Conservation (phyloP, 2,113 vertebrate species). For the Glaucomys volans region DNA sequence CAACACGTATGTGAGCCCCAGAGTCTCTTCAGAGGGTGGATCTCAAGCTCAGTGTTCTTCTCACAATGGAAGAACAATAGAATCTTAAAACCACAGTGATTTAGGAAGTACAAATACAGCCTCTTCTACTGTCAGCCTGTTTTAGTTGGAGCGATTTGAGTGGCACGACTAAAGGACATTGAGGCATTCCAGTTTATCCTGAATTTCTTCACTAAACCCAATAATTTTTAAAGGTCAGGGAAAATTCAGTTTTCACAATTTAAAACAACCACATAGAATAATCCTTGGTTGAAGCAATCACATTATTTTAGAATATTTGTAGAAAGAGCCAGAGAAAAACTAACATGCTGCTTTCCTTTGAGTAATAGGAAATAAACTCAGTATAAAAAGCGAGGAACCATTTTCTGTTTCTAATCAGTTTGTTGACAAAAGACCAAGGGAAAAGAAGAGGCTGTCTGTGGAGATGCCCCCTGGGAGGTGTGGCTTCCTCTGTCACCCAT, state of each 20-base stretch:
- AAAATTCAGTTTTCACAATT: neutral
- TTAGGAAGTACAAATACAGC: neutral
- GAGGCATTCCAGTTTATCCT: neutral
- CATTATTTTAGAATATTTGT: neutral
- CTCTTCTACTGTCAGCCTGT: too few relatives aligned
- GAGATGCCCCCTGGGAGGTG: neutral
- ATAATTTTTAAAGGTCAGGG: constrained; percentile 26
- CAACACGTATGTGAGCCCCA: neutral
- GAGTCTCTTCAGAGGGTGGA: neutral
- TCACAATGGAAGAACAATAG: neutral
- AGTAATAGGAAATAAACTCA: neutral
- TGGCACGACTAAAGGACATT: neutral
- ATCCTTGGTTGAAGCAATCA: neutral
- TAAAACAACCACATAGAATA: neutral
- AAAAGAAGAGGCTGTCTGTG: neutral
- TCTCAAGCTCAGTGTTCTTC: neutral
- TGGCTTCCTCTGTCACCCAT: neutral
- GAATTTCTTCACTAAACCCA: constrained; percentile 14
- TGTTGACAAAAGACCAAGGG: constrained; percentile 37
- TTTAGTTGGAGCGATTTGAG: neutral
- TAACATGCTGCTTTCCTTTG: neutral
- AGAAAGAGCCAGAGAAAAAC: neutral
- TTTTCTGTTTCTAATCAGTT: constrained; percentile 51
- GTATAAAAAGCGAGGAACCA: neutral
- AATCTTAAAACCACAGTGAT: neutral